Conservation (phyloP, 2,797 vertebrate genomes). For the Karalla daura region DNA sequence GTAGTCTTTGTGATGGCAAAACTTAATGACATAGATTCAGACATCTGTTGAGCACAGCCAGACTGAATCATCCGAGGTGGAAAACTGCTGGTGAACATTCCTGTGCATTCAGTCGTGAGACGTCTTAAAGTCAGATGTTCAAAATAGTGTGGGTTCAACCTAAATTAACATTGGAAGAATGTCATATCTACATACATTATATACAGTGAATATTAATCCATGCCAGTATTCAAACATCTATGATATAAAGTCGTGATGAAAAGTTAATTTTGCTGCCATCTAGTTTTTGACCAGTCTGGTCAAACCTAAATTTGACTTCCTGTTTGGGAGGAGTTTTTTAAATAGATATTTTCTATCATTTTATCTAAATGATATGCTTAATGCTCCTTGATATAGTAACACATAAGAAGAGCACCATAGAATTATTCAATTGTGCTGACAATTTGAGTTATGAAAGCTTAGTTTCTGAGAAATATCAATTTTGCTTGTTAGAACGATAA, state of each 20-base stretch:
- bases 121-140: constrained; percentile 1
- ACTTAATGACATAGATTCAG: constrained; percentile 23
- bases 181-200: background rate
- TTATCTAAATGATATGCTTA: background rate
- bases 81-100: constrained; percentile 62
- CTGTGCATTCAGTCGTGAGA: constrained; percentile 28
- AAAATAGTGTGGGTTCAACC: background rate
- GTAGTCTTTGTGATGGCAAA: constrained; percentile 44
- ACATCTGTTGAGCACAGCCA: constrained; percentile 36
- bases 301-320: background rate
- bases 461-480: background rate
- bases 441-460: background rate
- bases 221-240: constrained; percentile 23
- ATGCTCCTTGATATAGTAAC: background rate
- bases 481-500: too few relatives aligned
- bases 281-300: background rate
- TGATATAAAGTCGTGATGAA: background rate
- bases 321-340: background rate
- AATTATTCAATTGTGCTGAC: background rate
- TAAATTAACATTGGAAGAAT: background rate
- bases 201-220: constrained; percentile 11
- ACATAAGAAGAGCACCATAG: background rate
- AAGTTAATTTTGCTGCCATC: background rate
- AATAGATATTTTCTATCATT: background rate
- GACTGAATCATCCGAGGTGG: constrained; percentile 35